phyloP scores from a whole-genome alignment of 2,888 invertebrate genomes.

The Oscheius sp. region DNA sequence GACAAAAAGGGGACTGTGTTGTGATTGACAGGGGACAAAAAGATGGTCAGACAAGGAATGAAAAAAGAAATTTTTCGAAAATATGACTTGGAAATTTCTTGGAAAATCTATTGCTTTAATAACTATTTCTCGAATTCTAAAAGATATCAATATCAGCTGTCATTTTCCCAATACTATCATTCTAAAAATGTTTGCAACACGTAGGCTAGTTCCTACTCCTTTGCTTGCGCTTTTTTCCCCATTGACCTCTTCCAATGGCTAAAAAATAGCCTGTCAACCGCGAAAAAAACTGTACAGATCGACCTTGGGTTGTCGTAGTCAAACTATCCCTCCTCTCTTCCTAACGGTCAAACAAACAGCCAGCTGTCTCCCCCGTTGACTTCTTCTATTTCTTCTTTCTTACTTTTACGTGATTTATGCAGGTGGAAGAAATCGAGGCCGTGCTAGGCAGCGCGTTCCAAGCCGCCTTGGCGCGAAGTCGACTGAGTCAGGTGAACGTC shows the following conservation, averaged over 20 bases:
- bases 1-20: no score
- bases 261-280: neutral
- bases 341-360: neutral
- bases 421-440: slow-evolving; percentile 50
- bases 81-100: no score
- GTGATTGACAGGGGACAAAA: no score
- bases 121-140: no score
- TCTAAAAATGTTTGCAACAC: no score
- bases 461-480: slow-evolving; percentile 29
- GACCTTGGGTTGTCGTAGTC: neutral
- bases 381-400: neutral
- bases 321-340: neutral
- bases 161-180: no score
- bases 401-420: slow-evolving; percentile 24
- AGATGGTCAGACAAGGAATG: no score
- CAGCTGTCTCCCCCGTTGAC: neutral
- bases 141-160: no score
- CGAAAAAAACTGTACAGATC: neutral
- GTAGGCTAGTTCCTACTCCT: neutral
- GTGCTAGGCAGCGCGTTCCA: slow-evolving; percentile 45
- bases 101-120: no score
- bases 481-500: slow-evolving; percentile 8
- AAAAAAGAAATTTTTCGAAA: no score
- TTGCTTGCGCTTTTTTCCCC: neutral
- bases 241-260: neutral